Evolutionary conservation across 2,797 vertebrate genomes (phyloP).

Genomic region (Oreortyx pictus): DNA sequence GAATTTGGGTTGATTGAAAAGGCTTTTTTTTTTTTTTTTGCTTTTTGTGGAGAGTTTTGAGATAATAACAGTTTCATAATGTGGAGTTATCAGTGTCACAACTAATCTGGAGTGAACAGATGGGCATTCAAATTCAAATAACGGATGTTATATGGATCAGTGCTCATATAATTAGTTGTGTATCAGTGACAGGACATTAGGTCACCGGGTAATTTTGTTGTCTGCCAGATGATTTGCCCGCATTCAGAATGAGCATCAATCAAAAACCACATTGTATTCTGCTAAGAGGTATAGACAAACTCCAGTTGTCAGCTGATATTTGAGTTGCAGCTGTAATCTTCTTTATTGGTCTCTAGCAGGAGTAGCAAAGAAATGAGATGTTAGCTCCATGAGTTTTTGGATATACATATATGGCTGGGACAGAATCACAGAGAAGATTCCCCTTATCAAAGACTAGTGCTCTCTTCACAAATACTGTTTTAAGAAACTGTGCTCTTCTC

Average conservation of each 20-base stretch:
- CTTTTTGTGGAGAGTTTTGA: background rate
- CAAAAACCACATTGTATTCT: conserved; percentile 1
- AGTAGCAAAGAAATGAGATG: background rate
- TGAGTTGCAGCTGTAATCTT: background rate
- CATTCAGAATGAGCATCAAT: conserved; percentile 39
- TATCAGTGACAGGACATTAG: conserved; percentile 66
- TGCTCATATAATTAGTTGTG: conserved; percentile 59
- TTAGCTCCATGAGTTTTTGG: background rate
- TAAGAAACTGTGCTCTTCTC: background rate
- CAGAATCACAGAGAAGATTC: background rate
- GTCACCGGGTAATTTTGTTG: conserved; percentile 56
- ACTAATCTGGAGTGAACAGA: conserved; percentile 68
- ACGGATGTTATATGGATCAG: conserved; percentile 60
- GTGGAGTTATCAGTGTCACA: conserved; percentile 43
- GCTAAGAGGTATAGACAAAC: background rate
- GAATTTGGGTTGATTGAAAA: background rate
- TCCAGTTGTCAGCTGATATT: background rate
- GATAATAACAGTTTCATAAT: conserved; percentile 19
- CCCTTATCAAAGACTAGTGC: background rate
- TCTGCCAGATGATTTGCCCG: conserved; percentile 12
- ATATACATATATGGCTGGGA: background rate
- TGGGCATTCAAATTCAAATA: conserved; percentile 69
- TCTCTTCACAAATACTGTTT: background rate
- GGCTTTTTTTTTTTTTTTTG: background rate
- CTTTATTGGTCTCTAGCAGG: background rate